Evolutionary conservation across 2,113 vertebrate species (phyloP).

Genomic region (Tenebrosternarchus preto): DNA sequence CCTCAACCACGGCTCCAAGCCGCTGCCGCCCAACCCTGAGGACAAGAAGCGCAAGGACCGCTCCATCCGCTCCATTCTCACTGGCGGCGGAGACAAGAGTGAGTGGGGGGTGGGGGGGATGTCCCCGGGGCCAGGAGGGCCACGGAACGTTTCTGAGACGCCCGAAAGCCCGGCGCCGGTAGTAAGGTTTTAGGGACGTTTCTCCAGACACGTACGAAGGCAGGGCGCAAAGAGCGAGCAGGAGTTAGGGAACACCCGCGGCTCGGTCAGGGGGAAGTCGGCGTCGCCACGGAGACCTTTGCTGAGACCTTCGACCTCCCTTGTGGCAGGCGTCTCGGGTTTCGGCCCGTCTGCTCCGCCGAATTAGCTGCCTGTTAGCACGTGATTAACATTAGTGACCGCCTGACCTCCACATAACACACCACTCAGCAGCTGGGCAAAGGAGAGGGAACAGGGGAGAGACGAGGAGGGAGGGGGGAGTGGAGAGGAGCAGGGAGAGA

Average conservation of each 20-base stretch:
- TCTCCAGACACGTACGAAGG: neutral
- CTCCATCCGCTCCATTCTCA: conserved; percentile 89
- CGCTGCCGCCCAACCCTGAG: conserved; percentile 92
- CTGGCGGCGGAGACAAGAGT: conserved; percentile 91
- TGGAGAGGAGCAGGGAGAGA: too few relatives aligned
- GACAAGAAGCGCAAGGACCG: conserved; percentile 94
- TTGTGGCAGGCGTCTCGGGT: neutral
- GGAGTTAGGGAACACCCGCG: too few relatives aligned
- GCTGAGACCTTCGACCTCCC: too few relatives aligned
- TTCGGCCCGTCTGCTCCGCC: conserved; percentile 10
- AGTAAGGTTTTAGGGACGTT: neutral
- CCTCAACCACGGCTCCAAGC: conserved; percentile 92
- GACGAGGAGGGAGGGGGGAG: too few relatives aligned
- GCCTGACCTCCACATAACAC: neutral
- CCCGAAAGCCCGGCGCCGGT: too few relatives aligned
- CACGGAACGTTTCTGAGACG: too few relatives aligned
- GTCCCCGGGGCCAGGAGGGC: too few relatives aligned
- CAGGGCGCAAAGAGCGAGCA: too few relatives aligned
- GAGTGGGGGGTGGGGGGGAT: conserved; percentile 52
- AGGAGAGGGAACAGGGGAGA: neutral
- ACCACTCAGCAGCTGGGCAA: conserved; percentile 20
- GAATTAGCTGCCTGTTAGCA: conserved; percentile 31
- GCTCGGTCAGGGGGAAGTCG: too few relatives aligned
- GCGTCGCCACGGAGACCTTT: too few relatives aligned
- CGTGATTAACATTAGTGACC: conserved; percentile 26